phyloP scores from a whole-genome alignment of 2,797 vertebrate genomes.

The Taenioides sp. region DNA sequence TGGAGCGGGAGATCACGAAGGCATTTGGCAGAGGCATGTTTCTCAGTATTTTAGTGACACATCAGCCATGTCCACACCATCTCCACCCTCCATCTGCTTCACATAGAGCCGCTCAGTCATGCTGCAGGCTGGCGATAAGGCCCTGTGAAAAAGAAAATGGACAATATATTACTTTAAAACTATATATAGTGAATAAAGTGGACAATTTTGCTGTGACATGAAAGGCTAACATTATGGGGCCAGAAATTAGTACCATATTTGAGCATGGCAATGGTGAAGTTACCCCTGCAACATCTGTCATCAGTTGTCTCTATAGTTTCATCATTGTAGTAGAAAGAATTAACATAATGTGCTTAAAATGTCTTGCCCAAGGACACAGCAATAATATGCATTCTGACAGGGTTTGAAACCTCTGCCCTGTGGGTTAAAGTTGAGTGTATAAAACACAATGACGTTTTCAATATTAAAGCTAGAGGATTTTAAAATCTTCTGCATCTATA shows the following conservation, averaged over 20 bases:
- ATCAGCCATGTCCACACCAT: slow-evolving; percentile 53
- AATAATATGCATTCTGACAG: background rate
- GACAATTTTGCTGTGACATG: background rate
- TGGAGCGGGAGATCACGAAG: slow-evolving; percentile 29
- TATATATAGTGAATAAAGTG: background rate
- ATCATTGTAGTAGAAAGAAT: background rate
- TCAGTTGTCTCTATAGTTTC: background rate
- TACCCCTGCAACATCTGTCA: background rate
- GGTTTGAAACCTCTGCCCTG: background rate
- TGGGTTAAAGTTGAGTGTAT: background rate
- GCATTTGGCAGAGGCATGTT: slow-evolving; percentile 34
- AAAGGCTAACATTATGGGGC: background rate
- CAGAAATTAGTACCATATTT: background rate
- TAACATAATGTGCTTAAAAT: background rate
- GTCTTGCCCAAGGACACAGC: background rate
- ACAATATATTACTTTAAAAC: background rate
- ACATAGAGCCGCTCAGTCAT: slow-evolving; percentile 34
- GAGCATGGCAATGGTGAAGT: background rate
- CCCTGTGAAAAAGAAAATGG: slow-evolving; percentile 6
- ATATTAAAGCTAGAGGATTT: no score
- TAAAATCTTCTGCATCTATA: no score
- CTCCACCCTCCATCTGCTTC: slow-evolving; percentile 60
- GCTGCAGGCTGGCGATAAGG: slow-evolving; percentile 24
- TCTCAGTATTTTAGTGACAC: slow-evolving; percentile 52
- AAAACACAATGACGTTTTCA: background rate